Percentiles rank a stretch among this genome's conserved stretches.
phyloP scores from a whole-genome alignment of 2,797 vertebrate genomes.

The Champsocephalus esox region DNA sequence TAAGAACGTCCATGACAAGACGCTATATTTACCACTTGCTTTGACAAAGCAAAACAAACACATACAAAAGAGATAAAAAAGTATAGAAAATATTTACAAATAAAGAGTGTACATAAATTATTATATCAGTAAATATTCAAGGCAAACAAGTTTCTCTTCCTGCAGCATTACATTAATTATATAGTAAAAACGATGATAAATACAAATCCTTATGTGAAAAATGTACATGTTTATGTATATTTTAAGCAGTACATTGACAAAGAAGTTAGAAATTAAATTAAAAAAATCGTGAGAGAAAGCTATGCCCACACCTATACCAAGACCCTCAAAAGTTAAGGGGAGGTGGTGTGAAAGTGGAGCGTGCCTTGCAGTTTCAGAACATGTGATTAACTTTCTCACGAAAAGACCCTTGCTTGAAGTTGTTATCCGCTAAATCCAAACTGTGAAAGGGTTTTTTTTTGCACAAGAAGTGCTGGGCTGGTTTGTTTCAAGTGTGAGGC shows the following conservation, averaged over 20 bases:
- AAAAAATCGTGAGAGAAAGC: neutral
- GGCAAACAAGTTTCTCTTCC: neutral
- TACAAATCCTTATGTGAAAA: neutral
- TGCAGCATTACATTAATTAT: neutral
- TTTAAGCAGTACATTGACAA: too few relatives aligned
- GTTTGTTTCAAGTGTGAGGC: conserved; percentile 33
- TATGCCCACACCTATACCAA: neutral
- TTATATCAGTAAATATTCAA: neutral
- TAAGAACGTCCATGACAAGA: neutral
- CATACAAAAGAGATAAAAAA: neutral
- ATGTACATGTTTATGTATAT: neutral
- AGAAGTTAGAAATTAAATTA: neutral
- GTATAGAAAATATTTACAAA: too few relatives aligned
- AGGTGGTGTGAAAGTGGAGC: conserved; percentile 53
- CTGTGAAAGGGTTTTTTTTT: conserved; percentile 17
- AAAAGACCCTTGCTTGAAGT: conserved; percentile 14
- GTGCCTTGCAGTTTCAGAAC: conserved; percentile 20
- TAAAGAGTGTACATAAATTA: too few relatives aligned
- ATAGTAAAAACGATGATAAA: neutral
- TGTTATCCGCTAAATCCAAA: conserved; percentile 37
- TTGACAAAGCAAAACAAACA: neutral
- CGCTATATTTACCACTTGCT: neutral
- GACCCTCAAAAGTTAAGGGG: conserved; percentile 29
- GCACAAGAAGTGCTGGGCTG: conserved; percentile 25
- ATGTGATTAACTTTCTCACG: conserved; percentile 40